Percentiles rank a stretch among this genome's conserved stretches.
phyloP scores from a whole-genome alignment of 1,140 invertebrate species.

The Cheumatopsyche charites region DNA sequence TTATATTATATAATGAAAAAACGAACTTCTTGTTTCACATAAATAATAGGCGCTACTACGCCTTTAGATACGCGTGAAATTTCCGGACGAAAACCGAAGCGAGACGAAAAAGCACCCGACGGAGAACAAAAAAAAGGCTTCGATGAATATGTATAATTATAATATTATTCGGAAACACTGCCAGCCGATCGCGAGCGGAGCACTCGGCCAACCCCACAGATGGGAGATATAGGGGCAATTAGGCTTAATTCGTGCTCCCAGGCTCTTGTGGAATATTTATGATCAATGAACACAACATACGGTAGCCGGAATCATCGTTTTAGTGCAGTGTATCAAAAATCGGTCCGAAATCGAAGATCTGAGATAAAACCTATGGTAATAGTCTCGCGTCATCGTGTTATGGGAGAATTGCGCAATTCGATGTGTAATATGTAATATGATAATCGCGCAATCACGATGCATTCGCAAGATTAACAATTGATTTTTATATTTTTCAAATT shows the following conservation, averaged over 20 bases:
- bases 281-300: constrained; percentile 44
- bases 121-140: not conserved
- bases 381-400: not conserved
- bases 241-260: constrained; percentile 37
- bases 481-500: no score
- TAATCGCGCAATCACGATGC: not conserved
- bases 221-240: constrained; percentile 44
- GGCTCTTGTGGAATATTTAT: constrained; percentile 33
- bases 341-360: not conserved
- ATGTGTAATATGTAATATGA: not conserved
- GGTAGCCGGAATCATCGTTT: constrained; percentile 38
- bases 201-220: constrained; percentile 27
- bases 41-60: no score
- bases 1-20: no score
- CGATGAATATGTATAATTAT: constrained; percentile 13
- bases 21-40: no score
- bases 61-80: no score
- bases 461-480: no score
- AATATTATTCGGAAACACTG: constrained; percentile 9
- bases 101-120: not conserved
- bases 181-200: constrained; percentile 18
- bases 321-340: not conserved
- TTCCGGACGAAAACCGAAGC: no score
- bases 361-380: not conserved
- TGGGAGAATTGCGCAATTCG: not conserved